A percentile compares a stretch with the other conserved stretches of the same genome.
Evolutionary conservation across 2,888 invertebrate genomes (phyloP).

Genomic region (Drosophila colorata): DNA sequence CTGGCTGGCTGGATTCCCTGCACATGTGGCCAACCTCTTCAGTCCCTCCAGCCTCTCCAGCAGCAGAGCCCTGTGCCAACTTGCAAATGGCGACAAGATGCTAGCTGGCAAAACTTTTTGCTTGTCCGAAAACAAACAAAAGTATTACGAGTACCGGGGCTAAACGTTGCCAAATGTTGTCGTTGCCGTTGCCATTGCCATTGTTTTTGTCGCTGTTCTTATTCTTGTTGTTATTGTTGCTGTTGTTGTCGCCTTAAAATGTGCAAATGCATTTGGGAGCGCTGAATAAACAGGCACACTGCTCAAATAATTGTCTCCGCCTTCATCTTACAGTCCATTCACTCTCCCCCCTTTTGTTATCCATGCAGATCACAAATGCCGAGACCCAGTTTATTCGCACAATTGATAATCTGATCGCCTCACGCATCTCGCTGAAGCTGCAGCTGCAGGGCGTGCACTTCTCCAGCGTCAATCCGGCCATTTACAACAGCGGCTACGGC

Average conservation of each 20-base stretch:
- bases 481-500: slow-evolving; percentile 62
- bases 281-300: slow-evolving; percentile 62
- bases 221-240: slow-evolving; percentile 23
- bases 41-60: slow-evolving; percentile 5
- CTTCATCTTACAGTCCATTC: not conserved
- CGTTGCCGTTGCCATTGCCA: slow-evolving; percentile 30
- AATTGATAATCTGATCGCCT: slow-evolving; percentile 84
- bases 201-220: slow-evolving; percentile 9
- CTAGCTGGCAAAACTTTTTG: slow-evolving; percentile 74
- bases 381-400: slow-evolving; percentile 84
- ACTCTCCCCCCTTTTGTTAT: slow-evolving; percentile 13
- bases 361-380: slow-evolving; percentile 81
- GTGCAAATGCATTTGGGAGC: slow-evolving; percentile 76
- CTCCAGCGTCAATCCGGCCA: slow-evolving; percentile 75
- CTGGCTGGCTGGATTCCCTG: slow-evolving; percentile 20
- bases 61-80: slow-evolving; percentile 64
- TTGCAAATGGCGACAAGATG: slow-evolving; percentile 78
- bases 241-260: slow-evolving; percentile 54
- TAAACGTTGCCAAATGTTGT: slow-evolving; percentile 75
- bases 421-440: slow-evolving; percentile 83
- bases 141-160: slow-evolving; percentile 60
- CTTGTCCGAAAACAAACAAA: slow-evolving; percentile 68
- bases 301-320: slow-evolving; percentile 38
- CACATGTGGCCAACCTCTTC: slow-evolving; percentile 57
- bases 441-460: slow-evolving; percentile 85